phyloP scores from a whole-genome alignment of 2,113 vertebrate genomes.

The Sprattus sprattus region DNA sequence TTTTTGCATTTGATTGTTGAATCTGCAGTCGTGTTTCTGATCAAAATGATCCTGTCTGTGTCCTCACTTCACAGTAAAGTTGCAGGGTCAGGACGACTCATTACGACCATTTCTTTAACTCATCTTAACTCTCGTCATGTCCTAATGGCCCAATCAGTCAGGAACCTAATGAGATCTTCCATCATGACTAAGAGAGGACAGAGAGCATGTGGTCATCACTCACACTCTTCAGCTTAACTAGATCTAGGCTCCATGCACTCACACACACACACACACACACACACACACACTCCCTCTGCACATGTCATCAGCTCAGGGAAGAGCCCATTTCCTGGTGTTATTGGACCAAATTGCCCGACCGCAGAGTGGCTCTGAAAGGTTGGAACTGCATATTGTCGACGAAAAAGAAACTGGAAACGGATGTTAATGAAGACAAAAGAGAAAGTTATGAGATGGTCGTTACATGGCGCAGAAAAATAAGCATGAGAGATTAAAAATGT shows the following conservation, averaged over 20 bases:
- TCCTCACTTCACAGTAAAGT: not conserved
- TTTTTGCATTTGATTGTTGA: not conserved
- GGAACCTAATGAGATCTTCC: conserved; percentile 4
- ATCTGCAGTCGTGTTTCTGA: not conserved
- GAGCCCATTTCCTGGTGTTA: conserved; percentile 15
- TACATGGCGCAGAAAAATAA: not conserved
- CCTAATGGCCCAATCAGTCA: conserved; percentile 15
- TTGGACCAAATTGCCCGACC: conserved; percentile 29
- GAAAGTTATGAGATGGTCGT: not conserved
- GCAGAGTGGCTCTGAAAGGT: conserved; percentile 8
- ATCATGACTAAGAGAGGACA: not conserved
- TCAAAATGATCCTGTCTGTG: not conserved
- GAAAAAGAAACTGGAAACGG: not conserved
- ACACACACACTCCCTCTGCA: not conserved
- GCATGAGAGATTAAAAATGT: not conserved
- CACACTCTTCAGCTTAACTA: not conserved
- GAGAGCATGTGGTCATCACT: conserved; percentile 19
- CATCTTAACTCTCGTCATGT: not conserved
- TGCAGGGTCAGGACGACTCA: not conserved
- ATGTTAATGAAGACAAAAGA: conserved; percentile 23
- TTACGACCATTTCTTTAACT: not conserved
- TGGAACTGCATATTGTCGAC: not conserved
- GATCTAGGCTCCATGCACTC: not conserved
- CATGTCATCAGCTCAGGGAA: conserved; percentile 18
- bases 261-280: too few species aligned